Base-by-base conservation (phyloP, 2,888 invertebrate species). In the Cantharis flavilabris region DNA sequence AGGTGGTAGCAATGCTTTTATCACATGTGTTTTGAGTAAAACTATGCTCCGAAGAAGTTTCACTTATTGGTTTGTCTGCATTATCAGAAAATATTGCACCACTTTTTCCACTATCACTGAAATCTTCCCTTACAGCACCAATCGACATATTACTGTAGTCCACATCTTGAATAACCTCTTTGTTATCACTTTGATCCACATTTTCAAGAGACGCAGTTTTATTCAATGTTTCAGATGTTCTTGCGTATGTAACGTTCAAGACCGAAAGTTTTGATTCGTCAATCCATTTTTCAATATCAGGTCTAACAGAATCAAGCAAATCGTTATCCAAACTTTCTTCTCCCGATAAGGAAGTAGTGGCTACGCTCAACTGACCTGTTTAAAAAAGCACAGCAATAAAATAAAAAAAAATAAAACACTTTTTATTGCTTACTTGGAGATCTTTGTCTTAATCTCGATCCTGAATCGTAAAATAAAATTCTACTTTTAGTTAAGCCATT, bases 381-480 rank as follows among this genome's bases (percentile, higher is more conserved):
- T 28, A 84, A 84, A 73, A 65, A 79, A 77, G 16, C 63, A 62
- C 77, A n/a, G 62, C 63, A 62, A 71, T 18, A 64, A 73, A 30
- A 33, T 65, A 23, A 75, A 62, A 70, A 26, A 62, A 76, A 78
- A 64, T 67, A 33, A 63, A 49, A 69, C 77, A 70, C 0, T 9
- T 20, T 13, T n/a, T 26, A 18, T 65, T 13, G 88, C 91, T 90
- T 85, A 92, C 92, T 91, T 62, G 91, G 89, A 80, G 91, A 91
- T 82, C 90, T 88, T 73, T 87, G 85, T 81, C 90, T 89, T 14
- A 89, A 87, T 77, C 88, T 90, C 67, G 86, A 86, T 62, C 73
- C 80, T 9, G 79, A 64, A 20, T 83, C 85, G 63, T 87, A 87
- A 30, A 89, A 86, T 62, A 82, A 80, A 62, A 92, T 89, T 80